Base-by-base conservation (phyloP, 2,888 invertebrate genomes). In the Melanchra persicariae region DNA sequence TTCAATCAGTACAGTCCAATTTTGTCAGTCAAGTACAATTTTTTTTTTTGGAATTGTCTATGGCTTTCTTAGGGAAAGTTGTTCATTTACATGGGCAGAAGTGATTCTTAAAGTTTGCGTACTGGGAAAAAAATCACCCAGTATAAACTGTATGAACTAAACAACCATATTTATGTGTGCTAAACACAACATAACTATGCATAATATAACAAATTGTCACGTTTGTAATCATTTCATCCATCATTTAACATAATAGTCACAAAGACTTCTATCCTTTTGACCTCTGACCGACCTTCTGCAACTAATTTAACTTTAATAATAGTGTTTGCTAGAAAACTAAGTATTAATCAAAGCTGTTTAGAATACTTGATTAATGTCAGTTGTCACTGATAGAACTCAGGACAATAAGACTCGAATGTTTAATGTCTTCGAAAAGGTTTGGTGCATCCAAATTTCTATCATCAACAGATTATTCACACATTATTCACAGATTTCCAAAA, bases 261-360 rank as follows among this genome's bases (percentile, higher is more conserved):
- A 30, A 49, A 47, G 24, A 61, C 63, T 73, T 30, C 22, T 24
- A 61, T 40, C 40, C 2, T 30, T 72, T 60, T 22, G 22, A 60
- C 55, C 49, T 62, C n/a, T 12, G 55, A 12, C 15, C 19, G 19
- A 47, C 55, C 49, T 34, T 61, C 10, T 6, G 8, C 47, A 1
- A 43, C 30, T 61, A 49, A 61, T 57, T 61, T 43, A 10, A 24
- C 24, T 72, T 64, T 74, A 63, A 51, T 74, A 49, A 37, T n/a
- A 51, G 49, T 43, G 40, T 70, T 2, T n/a, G 19, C 22, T 40
- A 6, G 10, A 37, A 15, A 55, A 26, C n/a, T 1, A 19, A 47
- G 7, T 15, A 55, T 40, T 19, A 52, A 52, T 52, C 26, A 45
- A 52, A 45, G 12, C 15, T 55, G 47, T 24, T 19, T 40, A 8